Base-by-base conservation (phyloP, 1,140 invertebrate genomes). In the Trachelipus rathkii region DNA sequence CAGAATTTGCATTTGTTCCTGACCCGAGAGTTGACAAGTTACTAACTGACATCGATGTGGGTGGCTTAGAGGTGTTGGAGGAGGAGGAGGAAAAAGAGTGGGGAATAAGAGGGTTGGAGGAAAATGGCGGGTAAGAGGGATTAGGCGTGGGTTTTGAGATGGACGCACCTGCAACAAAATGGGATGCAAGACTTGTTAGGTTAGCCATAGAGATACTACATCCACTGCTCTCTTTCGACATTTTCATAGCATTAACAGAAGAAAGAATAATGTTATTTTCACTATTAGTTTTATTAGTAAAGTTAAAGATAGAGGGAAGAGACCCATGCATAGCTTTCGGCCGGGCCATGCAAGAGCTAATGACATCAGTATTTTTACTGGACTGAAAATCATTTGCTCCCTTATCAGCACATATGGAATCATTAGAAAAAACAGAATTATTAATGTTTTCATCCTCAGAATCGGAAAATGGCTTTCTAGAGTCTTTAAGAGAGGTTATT, bases 101-200 rank as follows among this genome's bases (percentile, higher is more conserved):
- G 44, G 75, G 77, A 53, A 73, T 78, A 46, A 78, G 73, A 53
- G 77, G 77, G 73, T 78, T 74, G 75, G 45, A 73, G 73, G 76
- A 78, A 67, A 81, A 79, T 11, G 71, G 72, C 21, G 71, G 77
- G 24, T 79, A 75, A 23, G 74, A 71, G 66, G 73, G 67, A 73
- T 76, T 75, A 79, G 77, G 74, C 53, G 70, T 66, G 44, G 75
- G 72, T 66, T 71, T 71, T 33, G 71, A 77, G 71, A 75, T 15
- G 10, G 76, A 72, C 33, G 71, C 70, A 72, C 67, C 74, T 71
- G 74, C 50, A 60, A 60, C 50, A 60, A 60, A 60, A 60, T 60
- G 50, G 50, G 50, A 60, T 60, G 50, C 50, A 60, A 60, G 50
- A 60, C 50, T 60, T 60, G 50, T 60, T 60, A 60, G 50, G 50